Base-by-base conservation (phyloP, 1,140 invertebrate species). In the Calliphora vicina region DNA sequence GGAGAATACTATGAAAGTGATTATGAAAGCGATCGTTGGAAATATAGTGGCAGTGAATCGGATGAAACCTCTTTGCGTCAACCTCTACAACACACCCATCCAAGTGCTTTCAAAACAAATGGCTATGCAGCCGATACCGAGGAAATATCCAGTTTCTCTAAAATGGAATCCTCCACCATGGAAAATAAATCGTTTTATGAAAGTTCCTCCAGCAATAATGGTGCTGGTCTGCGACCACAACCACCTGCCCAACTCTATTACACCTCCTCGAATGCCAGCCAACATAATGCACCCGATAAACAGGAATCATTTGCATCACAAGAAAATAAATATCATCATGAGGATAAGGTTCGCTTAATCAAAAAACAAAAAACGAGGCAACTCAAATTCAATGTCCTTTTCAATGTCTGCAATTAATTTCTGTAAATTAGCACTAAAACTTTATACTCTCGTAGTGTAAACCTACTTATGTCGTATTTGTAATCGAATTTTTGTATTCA, bases 41-140 rank as follows among this genome's bases (percentile, higher is more conserved):
- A 93, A 78, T 93, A 93, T 20, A 93, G 92, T 84, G 93, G 93
- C 82, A 95, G 94, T 86, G 94, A 95, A 71, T 93, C 91, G 25
- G 94, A 95, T 83, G 93, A 94, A 82, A 92, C 92, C 93, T 93
- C 88, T 86, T 93, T 83, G 91, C 90, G 87, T 91, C 94, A 0
- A 90, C 92, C 82, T 89, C 93, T 9, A 93, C 93, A 17, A 87
- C 67, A n/a, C n/a, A n/a, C 83, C n/a, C 17, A 27, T 27, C 57
- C 27, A 12, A 27, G 85, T 0, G 82, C 86, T 5, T 88, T 88
- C 86, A 93, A 88, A 86, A 93, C 87, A 84, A 94, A 93, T 87
- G 95, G 95, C 17, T 95, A 95, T 85, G 94, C 94, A 87, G 95
- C 95, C 1, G 95, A 95, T 86, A 95, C 94, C 0, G 94, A 95